Conservation (phyloP, 1,140 invertebrate genomes). For the Ylistrum balloti region DNA sequence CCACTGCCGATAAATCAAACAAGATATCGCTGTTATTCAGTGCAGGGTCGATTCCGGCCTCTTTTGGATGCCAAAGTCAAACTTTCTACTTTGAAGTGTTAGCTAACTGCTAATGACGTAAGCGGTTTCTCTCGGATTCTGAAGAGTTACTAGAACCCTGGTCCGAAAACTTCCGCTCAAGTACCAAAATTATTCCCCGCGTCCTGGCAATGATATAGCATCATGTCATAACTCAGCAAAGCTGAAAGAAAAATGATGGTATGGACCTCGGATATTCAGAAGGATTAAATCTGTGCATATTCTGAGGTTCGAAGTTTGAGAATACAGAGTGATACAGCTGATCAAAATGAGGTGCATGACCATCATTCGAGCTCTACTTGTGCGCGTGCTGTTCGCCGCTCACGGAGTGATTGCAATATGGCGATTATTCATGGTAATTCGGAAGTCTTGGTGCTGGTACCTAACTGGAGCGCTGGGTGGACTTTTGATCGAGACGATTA, state of each 20-base stretch:
- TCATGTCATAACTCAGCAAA: not conserved
- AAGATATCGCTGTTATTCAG: not conserved
- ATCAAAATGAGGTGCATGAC: constrained; percentile 72
- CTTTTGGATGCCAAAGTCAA: constrained; percentile 21
- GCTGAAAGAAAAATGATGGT: not conserved
- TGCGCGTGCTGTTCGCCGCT: constrained; percentile 76
- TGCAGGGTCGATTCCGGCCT: not conserved
- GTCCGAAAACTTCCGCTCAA: not conserved
- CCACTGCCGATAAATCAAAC: not conserved
- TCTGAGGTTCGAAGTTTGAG: not conserved
- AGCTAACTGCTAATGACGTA: not conserved
- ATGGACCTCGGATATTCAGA: not conserved
- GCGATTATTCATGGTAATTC: constrained; percentile 78
- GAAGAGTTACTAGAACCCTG: not conserved
- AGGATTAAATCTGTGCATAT: not conserved
- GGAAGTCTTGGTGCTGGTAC: constrained; percentile 77
- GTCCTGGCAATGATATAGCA: not conserved
- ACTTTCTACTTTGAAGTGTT: not conserved
- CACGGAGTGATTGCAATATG: constrained; percentile 81
- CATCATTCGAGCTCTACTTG: constrained; percentile 74
- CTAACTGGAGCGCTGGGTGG: constrained; percentile 72
- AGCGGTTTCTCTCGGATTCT: not conserved
- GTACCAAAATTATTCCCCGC: not conserved
- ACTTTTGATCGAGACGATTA: constrained; percentile 76
- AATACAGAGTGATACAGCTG: not conserved